phyloP scores from a whole-genome alignment of 2,797 vertebrate species.

The Chelonia mydas region DNA sequence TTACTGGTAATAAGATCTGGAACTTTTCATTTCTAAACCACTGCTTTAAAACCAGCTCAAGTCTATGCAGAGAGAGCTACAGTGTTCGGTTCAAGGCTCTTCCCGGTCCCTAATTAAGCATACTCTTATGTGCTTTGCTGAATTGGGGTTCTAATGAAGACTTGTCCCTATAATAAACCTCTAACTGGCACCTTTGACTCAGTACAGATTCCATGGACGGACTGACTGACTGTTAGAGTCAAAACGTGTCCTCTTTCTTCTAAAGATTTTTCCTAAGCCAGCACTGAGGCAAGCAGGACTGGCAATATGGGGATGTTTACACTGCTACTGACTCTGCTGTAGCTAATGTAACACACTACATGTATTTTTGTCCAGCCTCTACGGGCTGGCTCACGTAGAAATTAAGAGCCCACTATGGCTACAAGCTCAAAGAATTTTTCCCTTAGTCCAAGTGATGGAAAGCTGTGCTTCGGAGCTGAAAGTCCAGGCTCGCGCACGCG shows the following conservation, averaged over 20 bases:
- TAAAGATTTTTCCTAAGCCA: not conserved
- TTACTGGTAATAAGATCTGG: not conserved
- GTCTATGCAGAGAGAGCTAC: not conserved
- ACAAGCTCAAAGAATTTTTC: not conserved
- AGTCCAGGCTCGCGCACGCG: not conserved
- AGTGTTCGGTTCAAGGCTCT: not conserved
- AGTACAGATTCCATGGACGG: not conserved
- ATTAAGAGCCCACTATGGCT: not conserved
- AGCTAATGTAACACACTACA: not conserved
- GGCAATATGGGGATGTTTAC: rapidly evolving
- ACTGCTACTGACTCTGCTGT: not conserved
- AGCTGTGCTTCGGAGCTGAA: not conserved
- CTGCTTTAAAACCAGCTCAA: not conserved
- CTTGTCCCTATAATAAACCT: not conserved
- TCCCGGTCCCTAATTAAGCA: not conserved
- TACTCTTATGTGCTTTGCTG: rapidly evolving
- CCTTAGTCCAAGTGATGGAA: not conserved
- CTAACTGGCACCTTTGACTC: not conserved
- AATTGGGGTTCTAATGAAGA: rapidly evolving
- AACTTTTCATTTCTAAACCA: not conserved
- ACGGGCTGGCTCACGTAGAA: not conserved
- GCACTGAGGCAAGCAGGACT: not conserved
- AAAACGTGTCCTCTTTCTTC: not conserved
- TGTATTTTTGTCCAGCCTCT: not conserved
- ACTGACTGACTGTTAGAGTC: not conserved